Evolutionary conservation across 2,888 invertebrate species (phyloP), one percentile per base, ranked within the genome.

Genomic region (Cephalotes varians): DNA sequence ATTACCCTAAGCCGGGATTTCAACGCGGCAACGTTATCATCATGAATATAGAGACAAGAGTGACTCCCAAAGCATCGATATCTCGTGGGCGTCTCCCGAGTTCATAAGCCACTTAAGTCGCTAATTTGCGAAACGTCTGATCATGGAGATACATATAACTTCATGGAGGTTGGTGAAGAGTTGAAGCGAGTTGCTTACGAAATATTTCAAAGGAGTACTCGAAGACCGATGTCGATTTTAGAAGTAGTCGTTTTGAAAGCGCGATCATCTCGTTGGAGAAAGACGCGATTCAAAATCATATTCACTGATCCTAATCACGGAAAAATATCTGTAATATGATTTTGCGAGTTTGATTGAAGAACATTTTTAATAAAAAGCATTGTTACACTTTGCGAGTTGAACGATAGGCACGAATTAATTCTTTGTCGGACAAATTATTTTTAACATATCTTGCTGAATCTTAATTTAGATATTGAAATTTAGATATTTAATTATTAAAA

Each of bases 71-170:
- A 79, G 54, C n/a, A 65, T 21, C 64, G 79, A 72, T 71, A 77
- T 49, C 65, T 28, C 44, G 79, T 18, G 49, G 49, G 62, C 62
- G 56, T 34, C 51, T 15, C 28, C 34, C 34, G 65, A 80, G 44
- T 80, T 72, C 21, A 72, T 83, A 80, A 83, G 79, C 83, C 67
- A 71, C 83, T 83, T 80, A 40, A 83, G 72, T 65, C 47, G 58
- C 79, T 83, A 83, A 83, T 83, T 83, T 65, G 80, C 58, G 79
- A 71, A 64, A 65, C 56, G 51, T 82, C 69, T 64, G 69, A 82
- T 49, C 28, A 49, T 28, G 49, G 49, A 64, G 74, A 64, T 76
- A 64, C 25, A 28, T 28, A 28, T 34, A 74, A 21, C 12, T n/a
- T n/a, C 15, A 9, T 28, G 37, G 64, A 21, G 12, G 47, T 2